These are phyloP conservation scores for Colossoma macropomum DNA, from an alignment of 2,113 vertebrate genomes.

Conservation along the genomic window DNA sequence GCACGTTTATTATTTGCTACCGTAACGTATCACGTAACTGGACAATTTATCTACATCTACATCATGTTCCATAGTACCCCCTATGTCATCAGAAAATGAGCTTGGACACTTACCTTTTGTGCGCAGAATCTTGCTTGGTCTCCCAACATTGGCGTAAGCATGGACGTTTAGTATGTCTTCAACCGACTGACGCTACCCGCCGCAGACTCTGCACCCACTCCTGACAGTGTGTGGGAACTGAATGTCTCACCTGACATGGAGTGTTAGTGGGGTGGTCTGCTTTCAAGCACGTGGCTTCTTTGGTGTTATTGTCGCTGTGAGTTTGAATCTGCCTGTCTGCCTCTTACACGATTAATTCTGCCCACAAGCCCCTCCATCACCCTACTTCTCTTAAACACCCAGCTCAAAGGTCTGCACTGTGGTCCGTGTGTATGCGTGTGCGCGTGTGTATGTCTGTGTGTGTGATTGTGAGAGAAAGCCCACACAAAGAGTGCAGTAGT, in stretches of 20 bases:
- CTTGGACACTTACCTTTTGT: constrained; percentile 37
- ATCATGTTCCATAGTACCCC: neutral
- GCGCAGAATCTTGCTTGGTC: neutral
- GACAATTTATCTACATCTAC: neutral
- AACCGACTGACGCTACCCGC: neutral
- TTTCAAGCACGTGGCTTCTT: constrained; percentile 41
- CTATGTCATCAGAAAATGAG: neutral
- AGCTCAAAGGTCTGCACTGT: constrained; percentile 34
- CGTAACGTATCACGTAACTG: neutral
- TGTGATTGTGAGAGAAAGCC: constrained; percentile 29
- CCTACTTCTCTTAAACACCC: constrained; percentile 22
- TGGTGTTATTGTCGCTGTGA: constrained; percentile 37
- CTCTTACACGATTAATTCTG: constrained; percentile 45
- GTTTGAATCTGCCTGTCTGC: constrained; percentile 26
- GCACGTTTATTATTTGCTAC: neutral
- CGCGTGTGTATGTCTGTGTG: constrained; percentile 26
- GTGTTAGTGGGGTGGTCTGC: constrained; percentile 14
- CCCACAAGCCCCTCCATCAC: constrained; percentile 47
- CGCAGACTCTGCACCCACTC: neutral
- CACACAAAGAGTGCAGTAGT: neutral
- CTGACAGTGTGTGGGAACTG: constrained; percentile 17
- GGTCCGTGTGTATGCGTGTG: neutral
- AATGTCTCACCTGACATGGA: constrained; percentile 32
- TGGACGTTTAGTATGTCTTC: constrained; percentile 13
- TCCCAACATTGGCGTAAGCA: neutral